Evolutionary conservation across 2,113 vertebrate species (phyloP).

Genomic region (Ovibos moschatus): DNA sequence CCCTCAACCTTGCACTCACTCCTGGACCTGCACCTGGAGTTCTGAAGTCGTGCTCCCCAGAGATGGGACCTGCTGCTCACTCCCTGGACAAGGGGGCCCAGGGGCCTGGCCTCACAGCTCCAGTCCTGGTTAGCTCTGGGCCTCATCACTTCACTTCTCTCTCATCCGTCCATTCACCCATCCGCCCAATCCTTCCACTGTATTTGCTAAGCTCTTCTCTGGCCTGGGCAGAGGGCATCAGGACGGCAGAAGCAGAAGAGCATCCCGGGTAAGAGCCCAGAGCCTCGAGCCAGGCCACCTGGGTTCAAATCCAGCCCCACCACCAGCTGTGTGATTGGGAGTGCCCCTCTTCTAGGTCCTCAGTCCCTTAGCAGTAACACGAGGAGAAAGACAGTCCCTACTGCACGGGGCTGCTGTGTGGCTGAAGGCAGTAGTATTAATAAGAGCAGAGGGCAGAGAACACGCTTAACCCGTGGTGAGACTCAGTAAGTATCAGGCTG

Average conservation of each 20-base stretch:
- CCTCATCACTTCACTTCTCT: too few species aligned
- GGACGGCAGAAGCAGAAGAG: neutral
- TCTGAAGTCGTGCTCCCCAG: neutral
- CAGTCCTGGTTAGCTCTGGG: neutral
- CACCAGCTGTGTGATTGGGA: neutral
- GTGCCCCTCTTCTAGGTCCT: neutral
- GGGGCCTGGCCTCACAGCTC: neutral
- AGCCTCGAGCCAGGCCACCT: neutral
- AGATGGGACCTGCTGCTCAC: rapidly evolving
- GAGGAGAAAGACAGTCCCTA: neutral
- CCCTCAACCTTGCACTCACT: neutral
- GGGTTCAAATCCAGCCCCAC: neutral
- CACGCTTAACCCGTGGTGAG: rapidly evolving
- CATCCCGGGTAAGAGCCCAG: rapidly evolving
- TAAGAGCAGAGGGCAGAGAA: neutral
- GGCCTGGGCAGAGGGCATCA: neutral
- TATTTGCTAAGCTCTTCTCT: neutral
- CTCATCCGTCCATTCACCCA: neutral
- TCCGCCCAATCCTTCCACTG: neutral
- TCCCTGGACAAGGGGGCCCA: neutral
- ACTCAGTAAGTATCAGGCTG: neutral
- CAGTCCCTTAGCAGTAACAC: neutral
- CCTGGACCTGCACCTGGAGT: neutral
- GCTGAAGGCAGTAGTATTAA: neutral
- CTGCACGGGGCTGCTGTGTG: rapidly evolving